Conservation (phyloP, 2,113 vertebrate genomes). For the Thymallus thymallus region DNA sequence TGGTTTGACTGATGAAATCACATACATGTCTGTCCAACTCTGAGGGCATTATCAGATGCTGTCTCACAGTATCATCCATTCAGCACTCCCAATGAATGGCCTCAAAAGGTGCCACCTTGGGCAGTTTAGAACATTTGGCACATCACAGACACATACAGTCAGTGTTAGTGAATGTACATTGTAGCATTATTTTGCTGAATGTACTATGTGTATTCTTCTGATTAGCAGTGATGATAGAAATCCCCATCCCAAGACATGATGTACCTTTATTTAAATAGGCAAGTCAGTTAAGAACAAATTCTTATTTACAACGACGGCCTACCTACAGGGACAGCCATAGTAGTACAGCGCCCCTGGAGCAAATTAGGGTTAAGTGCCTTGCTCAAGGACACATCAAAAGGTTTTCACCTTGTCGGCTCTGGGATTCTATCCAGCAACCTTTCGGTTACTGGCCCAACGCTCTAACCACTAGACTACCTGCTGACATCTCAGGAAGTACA, state of each 20-base stretch:
- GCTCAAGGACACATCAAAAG: too few species aligned
- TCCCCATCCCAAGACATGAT: background rate
- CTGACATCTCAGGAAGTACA: background rate
- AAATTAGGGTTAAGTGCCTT: too few species aligned
- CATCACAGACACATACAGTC: background rate
- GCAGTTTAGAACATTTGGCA: background rate
- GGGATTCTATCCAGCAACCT: too few species aligned
- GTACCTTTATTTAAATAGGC: too few species aligned
- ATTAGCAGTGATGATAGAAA: background rate
- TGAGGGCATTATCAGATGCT: slow-evolving; percentile 24
- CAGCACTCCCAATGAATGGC: background rate
- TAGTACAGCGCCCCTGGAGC: too few species aligned
- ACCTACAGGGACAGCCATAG: too few species aligned
- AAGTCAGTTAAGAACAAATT: too few species aligned
- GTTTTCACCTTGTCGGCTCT: too few species aligned
- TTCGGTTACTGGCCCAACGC: too few species aligned
- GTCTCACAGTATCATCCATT: background rate
- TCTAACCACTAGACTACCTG: too few species aligned
- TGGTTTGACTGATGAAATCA: slow-evolving; percentile 64
- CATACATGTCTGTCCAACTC: slow-evolving; percentile 54
- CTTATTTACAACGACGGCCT: too few species aligned
- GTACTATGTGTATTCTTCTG: background rate
- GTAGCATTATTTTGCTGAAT: background rate
- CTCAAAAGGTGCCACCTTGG: background rate
- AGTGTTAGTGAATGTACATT: background rate